Evolutionary conservation across 2,888 invertebrate species (phyloP), one percentile per base, ranked within the genome.

Genomic region (Aphidius colemani): DNA sequence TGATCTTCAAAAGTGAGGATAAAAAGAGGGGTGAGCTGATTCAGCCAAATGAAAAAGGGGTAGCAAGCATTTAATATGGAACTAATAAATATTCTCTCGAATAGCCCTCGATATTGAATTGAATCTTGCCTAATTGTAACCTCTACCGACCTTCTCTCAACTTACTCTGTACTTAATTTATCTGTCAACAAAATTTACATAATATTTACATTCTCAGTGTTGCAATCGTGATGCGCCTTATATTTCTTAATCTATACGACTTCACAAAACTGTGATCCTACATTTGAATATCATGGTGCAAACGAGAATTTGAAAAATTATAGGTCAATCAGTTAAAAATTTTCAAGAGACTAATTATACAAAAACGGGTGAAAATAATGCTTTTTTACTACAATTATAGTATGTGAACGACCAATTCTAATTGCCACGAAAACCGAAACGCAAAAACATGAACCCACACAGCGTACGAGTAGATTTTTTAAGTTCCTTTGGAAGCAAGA

Each of bases 51-150:
- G 45, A 9, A 48, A 48, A 13, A 13, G 48, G 48, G 48, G 48
- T 13, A 7, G 13, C 11, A 13, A 70, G 72, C 76, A 74, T 76
- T 79, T 76, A 78, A 79, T 78, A 75, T 76, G 71, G 67, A 67
- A 30, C 5, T 30, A 30, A 5, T 76, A 77, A 79, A 78, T 79
- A 78, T 79, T 78, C 78, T 68, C 71, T 46, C 72, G 74, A 80
- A 79, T 78, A 72, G 79, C 76, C 74, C 77, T 74, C 76, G 80
- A 80, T 81, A 81, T 81, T 81, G 79, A 81, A 81, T 81, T 79
- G 79, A 75, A 75, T 77, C 67, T 76, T 73, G 75, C 79, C 77
- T 81, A 81, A 81, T 81, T 81, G 79, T 81, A 81, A 77, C 80
- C 77, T 78, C 73, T 72, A 77, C 74, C 75, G 56, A 45, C 43